Evolutionary conservation across 2,113 vertebrate species (phyloP), one percentile per base, ranked within the genome.

Genomic region (Dipodomys ordii): DNA sequence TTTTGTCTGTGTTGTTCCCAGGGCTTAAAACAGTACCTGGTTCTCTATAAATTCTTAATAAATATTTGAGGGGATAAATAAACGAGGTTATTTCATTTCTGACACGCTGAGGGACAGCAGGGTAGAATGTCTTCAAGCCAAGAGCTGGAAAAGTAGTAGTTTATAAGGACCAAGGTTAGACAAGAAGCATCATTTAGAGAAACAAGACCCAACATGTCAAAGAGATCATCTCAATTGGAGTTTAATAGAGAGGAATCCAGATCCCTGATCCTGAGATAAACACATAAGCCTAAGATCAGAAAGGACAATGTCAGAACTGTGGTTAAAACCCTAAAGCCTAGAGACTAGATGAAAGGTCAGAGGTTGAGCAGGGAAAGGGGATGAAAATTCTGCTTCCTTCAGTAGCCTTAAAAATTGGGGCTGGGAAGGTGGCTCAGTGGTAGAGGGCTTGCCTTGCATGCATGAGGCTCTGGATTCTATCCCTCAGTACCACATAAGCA

Each of bases 1-100:
- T 93, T 91, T 78, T 65, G 20, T 82, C 19, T 35, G 3, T 81
- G 91, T 93, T 89, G 30, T 62, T 83, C 67, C n/a, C 46, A 80
- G 46, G 44, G 27, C 27, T 39, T 82, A 67, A 73, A 72, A 73
- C 4, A 19, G 35, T 57, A 12, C n/a, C 80, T 93, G 5, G 53
- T 85, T 82, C 53, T 71, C 67, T 49, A 20, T 7, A 53, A 25
- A 67, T 60, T 60, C 44, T 93, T 32, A 88, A 65, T 76, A 80
- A 64, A 13, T 92, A 68, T 81, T 69, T 35, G 7, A 77, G n/a
- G 35, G 60, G n/a, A 78, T 82, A 20, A 91, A 68, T 32, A 67
- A 74, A 57, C 39, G 5, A 32, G 20, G 35, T 80, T 79, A 15
- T 82, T 92, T 78, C 92, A 32, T 68, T 72, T 77, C 68, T 69